These are phyloP conservation scores for Chelon labrosus DNA, from an alignment of 2,797 vertebrate species.

Conservation along the genomic window DNA sequence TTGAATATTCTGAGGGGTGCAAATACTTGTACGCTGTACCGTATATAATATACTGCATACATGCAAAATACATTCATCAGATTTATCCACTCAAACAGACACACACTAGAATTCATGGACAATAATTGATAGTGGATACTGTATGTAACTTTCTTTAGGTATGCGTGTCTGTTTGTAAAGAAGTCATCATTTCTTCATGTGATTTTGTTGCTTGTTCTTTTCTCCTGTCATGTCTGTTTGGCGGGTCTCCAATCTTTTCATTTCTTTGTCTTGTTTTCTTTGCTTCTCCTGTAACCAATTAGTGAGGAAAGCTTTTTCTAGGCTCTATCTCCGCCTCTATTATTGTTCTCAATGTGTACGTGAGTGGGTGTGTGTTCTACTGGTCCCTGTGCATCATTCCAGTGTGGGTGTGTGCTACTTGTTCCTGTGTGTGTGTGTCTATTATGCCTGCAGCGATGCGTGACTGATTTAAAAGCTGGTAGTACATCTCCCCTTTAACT, in stretches of 20 bases:
- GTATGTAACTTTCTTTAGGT: background rate
- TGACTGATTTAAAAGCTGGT: conserved; percentile 71
- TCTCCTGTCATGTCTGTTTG: background rate
- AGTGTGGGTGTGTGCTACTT: conserved; percentile 30
- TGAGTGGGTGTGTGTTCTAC: conserved; percentile 3
- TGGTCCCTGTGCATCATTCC: conserved; percentile 31
- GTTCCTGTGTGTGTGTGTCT: conserved; percentile 30
- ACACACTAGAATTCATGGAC: background rate
- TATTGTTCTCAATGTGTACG: conserved; percentile 26
- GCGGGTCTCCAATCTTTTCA: background rate
- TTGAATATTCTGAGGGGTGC: no score
- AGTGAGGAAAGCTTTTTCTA: conserved; percentile 23
- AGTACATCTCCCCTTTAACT: conserved; percentile 59
- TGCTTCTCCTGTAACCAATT: conserved; percentile 4
- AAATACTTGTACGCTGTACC: no score
- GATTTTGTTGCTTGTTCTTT: background rate
- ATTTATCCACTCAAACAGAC: background rate
- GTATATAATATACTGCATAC: no score
- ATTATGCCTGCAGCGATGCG: conserved; percentile 55
- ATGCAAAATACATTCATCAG: background rate
- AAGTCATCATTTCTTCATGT: background rate
- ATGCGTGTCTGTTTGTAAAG: background rate
- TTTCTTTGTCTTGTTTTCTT: background rate
- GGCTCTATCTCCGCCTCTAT: conserved; percentile 13
- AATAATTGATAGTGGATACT: background rate